phyloP scores from a whole-genome alignment of 1,140 invertebrate species.

The Akabosia matsudoensis region DNA sequence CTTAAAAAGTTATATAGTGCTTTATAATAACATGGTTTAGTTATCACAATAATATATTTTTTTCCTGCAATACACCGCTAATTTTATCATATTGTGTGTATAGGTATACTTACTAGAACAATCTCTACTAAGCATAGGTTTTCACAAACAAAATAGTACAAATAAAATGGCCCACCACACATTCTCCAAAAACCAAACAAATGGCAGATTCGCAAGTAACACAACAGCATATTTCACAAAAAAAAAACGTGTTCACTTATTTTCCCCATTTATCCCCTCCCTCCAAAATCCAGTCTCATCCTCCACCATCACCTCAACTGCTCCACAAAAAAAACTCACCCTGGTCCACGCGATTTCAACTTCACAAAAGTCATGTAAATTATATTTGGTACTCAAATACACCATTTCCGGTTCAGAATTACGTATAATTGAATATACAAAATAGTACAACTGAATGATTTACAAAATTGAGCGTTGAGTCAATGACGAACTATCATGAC shows the following conservation, averaged over 20 bases:
- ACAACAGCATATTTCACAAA: neutral
- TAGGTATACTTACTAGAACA: no score
- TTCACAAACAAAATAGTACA: no score
- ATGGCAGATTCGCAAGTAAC: neutral
- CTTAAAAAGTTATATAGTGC: neutral
- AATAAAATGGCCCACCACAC: neutral
- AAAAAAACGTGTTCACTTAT: neutral
- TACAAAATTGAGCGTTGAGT: neutral
- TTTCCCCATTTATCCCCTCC: neutral
- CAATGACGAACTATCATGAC: neutral
- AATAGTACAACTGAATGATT: no score
- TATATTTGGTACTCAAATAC: conserved; percentile 15
- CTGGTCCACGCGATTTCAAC: no score
- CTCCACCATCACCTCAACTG: neutral
- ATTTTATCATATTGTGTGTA: no score
- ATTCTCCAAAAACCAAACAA: no score
- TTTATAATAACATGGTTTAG: neutral
- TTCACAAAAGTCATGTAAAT: neutral
- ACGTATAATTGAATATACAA: no score
- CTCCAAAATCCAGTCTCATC: neutral
- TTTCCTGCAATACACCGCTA: neutral
- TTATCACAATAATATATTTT: neutral
- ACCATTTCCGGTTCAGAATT: neutral
- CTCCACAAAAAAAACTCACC: no score
- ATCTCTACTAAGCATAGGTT: no score